phyloP scores from a whole-genome alignment of 2,888 invertebrate species.

The Philaethria dido region DNA sequence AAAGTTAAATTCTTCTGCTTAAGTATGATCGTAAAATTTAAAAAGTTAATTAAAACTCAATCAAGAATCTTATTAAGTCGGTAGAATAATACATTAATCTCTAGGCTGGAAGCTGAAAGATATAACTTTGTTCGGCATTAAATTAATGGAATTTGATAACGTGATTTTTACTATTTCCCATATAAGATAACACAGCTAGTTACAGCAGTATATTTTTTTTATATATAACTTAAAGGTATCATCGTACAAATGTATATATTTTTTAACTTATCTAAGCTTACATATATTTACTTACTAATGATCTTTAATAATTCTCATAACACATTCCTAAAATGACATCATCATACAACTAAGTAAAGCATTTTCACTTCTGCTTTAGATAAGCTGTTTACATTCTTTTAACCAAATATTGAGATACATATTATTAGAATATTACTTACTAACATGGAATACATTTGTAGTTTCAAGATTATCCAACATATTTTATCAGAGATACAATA shows the following conservation, averaged over 20 bases:
- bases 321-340: neutral
- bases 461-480: conserved; percentile 11
- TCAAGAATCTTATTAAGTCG: conserved; percentile 51
- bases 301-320: neutral
- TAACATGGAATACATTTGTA: conserved; percentile 13
- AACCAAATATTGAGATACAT: neutral
- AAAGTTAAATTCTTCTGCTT: conserved; percentile 41
- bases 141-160: conserved; percentile 19
- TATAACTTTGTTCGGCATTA: conserved; percentile 31
- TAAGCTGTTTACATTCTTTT: neutral
- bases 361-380: neutral
- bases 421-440: neutral
- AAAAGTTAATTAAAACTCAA: conserved; percentile 56
- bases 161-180: conserved; percentile 7
- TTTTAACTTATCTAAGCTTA: neutral
- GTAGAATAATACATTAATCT: conserved; percentile 45
- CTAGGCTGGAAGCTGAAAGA: conserved; percentile 38
- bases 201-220: neutral
- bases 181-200: conserved; percentile 4
- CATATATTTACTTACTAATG: neutral
- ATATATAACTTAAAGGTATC: neutral
- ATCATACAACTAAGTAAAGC: neutral
- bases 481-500: conserved; percentile 36
- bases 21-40: conserved; percentile 42
- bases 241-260: neutral